phyloP scores from a whole-genome alignment of 1,140 invertebrate genomes.

The Lucilia sericata region DNA sequence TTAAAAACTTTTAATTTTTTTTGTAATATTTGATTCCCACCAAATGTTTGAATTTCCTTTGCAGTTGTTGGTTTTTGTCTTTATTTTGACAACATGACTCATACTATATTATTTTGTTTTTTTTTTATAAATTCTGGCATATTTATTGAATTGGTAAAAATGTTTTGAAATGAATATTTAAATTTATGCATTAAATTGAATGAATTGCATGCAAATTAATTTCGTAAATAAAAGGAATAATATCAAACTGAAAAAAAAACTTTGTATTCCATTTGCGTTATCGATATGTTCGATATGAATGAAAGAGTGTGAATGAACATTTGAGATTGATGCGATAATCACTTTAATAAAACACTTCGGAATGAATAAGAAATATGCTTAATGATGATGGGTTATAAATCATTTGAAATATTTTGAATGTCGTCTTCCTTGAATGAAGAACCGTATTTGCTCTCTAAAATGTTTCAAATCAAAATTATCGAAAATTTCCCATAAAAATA shows the following conservation, averaged over 20 bases:
- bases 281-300: not conserved
- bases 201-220: conserved; percentile 11
- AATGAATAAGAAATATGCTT: not conserved
- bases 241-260: not conserved
- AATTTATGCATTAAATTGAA: conserved; percentile 12
- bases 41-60: no score
- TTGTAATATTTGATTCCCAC: not conserved
- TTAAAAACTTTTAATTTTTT: not conserved
- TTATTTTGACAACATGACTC: not conserved
- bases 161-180: conserved; percentile 4
- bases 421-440: no score
- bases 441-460: no score
- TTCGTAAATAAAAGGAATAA: not conserved
- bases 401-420: no score
- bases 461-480: no score
- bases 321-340: not conserved
- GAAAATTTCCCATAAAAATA: no score
- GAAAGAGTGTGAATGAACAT: not conserved
- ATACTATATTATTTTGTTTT: not conserved
- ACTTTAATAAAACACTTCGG: not conserved
- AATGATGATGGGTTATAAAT: no score
- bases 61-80: no score
- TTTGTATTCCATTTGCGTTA: not conserved
- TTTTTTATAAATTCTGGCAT: not conserved
- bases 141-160: not conserved